A percentile compares a stretch with the other conserved stretches of the same genome.
phyloP scores from a whole-genome alignment of 2,797 vertebrate species.

The Gobio occitaniae region DNA sequence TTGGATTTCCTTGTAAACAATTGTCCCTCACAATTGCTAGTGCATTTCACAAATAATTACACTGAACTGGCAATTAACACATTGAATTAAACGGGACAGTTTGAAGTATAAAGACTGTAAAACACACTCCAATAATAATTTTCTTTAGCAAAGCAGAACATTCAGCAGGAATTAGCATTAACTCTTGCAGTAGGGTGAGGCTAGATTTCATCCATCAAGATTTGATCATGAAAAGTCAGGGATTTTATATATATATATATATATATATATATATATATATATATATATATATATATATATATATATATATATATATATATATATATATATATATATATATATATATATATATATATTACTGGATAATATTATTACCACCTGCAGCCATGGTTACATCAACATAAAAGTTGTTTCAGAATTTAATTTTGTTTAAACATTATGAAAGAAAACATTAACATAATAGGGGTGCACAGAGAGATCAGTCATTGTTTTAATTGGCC shows the following conservation, averaged over 20 bases:
- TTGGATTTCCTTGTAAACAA: background rate
- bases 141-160: background rate
- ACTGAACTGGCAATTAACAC: background rate
- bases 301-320: too few species aligned
- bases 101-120: background rate
- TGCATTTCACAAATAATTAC: background rate
- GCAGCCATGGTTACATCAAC: background rate
- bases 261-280: fast-evolving
- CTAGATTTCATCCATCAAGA: background rate
- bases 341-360: background rate
- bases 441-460: background rate
- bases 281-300: fast-evolving
- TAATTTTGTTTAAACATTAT: background rate
- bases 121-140: background rate
- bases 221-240: background rate
- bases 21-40: background rate
- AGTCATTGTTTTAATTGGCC: background rate
- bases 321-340: too few species aligned
- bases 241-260: too few species aligned
- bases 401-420: background rate
- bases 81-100: background rate
- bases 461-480: background rate
- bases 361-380: background rate
- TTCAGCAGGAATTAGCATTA: background rate
- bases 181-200: background rate